These are phyloP conservation scores for Pionites leucogaster DNA, from an alignment of 2,113 vertebrate genomes.

Conservation along the genomic window DNA sequence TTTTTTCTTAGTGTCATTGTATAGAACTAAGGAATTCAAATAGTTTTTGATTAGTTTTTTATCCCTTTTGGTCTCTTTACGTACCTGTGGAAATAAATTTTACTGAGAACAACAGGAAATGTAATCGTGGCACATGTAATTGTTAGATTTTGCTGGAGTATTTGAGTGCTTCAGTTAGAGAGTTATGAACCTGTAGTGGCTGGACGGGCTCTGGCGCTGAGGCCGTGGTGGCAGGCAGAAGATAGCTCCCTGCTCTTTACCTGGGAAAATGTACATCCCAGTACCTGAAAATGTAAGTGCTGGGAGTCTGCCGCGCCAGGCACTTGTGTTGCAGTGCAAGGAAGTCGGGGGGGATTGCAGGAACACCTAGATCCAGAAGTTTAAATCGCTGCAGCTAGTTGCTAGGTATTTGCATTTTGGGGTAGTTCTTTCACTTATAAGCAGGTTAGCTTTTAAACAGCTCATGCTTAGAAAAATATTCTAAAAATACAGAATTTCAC, in stretches of 20 bases:
- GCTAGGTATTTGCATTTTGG: not conserved
- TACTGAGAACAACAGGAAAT: not conserved
- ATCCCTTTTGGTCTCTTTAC: not conserved
- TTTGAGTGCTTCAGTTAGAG: no score
- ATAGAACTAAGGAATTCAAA: not conserved
- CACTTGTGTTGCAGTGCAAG: not conserved
- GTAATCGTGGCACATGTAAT: not conserved
- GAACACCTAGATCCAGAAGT: not conserved
- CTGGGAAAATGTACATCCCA: rapidly evolving
- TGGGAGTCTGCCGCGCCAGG: not conserved
- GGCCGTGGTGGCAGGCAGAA: not conserved
- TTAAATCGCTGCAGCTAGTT: not conserved
- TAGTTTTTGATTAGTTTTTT: not conserved
- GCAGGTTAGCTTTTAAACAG: not conserved
- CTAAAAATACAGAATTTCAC: not conserved
- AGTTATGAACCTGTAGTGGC: not conserved
- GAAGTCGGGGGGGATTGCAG: not conserved
- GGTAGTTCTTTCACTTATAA: not conserved
- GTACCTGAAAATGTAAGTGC: not conserved
- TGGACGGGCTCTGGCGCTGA: rapidly evolving
- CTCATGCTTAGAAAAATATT: not conserved
- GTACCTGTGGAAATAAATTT: not conserved
- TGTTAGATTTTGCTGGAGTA: not conserved
- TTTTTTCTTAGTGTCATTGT: not conserved
- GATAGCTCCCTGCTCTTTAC: not conserved